Evolutionary conservation across 2,797 vertebrate genomes (phyloP).

Genomic region (Notolabrus celidotus): DNA sequence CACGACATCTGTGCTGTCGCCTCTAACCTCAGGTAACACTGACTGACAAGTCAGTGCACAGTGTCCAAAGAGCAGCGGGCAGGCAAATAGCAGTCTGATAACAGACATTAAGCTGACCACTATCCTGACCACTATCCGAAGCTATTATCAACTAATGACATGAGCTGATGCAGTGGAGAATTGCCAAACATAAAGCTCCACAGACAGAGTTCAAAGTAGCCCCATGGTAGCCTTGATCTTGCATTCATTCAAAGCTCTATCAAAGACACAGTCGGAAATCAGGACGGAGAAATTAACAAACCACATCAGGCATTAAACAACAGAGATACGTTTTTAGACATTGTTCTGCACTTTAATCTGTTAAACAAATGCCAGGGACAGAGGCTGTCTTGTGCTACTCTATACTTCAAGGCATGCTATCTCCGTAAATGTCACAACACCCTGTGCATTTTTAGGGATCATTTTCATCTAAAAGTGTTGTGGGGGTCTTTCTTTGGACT

Average conservation of each 20-base stretch:
- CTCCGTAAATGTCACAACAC: neutral
- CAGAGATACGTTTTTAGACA: slow-evolving; percentile 1
- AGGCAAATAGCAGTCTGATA: slow-evolving; percentile 39
- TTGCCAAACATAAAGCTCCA: slow-evolving; percentile 18
- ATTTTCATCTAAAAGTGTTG: neutral
- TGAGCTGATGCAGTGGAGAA: slow-evolving; percentile 25
- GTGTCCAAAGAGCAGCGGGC: slow-evolving; percentile 39
- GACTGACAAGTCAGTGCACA: slow-evolving; percentile 46
- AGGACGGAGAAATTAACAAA: slow-evolving; percentile 8
- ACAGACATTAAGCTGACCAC: slow-evolving; percentile 40
- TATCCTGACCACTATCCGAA: slow-evolving; percentile 1
- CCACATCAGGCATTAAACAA: neutral
- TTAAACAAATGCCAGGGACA: slow-evolving; percentile 4
- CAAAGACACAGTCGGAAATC: slow-evolving; percentile 16
- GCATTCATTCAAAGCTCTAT: slow-evolving; percentile 13
- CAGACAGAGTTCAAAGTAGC: slow-evolving; percentile 16
- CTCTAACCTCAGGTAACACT: slow-evolving; percentile 60
- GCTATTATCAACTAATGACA: slow-evolving; percentile 40
- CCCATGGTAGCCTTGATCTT: slow-evolving; percentile 5
- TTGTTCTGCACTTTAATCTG: slow-evolving; percentile 5
- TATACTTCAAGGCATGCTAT: neutral
- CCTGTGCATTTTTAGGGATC: neutral
- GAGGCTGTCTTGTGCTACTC: neutral
- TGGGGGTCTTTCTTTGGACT: neutral
- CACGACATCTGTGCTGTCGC: slow-evolving; percentile 37